Evolutionary conservation across 2,888 invertebrate species (phyloP).

Genomic region (Endotricha flammealis): DNA sequence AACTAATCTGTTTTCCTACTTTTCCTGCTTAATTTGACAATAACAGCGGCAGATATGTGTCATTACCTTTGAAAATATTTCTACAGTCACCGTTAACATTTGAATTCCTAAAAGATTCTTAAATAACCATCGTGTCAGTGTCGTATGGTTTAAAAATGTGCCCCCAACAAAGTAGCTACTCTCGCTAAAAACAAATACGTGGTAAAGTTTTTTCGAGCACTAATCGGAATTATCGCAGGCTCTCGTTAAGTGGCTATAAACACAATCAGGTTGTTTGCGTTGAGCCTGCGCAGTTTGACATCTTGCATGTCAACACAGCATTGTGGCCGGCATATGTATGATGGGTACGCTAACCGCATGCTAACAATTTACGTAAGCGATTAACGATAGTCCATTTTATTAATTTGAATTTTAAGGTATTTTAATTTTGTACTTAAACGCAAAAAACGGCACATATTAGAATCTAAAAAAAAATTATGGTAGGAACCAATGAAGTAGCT

Average conservation of each 20-base stretch:
- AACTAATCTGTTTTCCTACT: no score
- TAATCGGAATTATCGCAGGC: constrained; percentile 72
- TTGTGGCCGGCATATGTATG: constrained; percentile 52
- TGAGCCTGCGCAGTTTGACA: constrained; percentile 64
- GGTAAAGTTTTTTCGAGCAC: constrained; percentile 63
- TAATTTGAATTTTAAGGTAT: no score
- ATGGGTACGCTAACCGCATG: constrained; percentile 58
- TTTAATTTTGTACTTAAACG: no score
- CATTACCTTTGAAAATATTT: no score
- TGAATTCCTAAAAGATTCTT: no score
- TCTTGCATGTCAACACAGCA: constrained; percentile 54
- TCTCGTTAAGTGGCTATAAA: constrained; percentile 76
- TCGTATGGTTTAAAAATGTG: constrained; percentile 24
- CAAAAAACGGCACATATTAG: no score
- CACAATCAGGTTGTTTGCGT: constrained; percentile 69
- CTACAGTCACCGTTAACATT: no score
- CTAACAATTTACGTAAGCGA: constrained; percentile 61
- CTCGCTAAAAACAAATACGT: constrained; percentile 60
- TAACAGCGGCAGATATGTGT: no score
- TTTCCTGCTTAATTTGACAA: no score
- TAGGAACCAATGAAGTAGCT: no score
- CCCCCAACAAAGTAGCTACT: constrained; percentile 64
- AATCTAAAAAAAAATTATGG: no score
- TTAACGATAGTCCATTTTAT: constrained; percentile 30
- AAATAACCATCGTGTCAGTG: no score